A percentile compares a stretch with the other conserved stretches of the same genome.
Evolutionary conservation across 35 echinoderm and acorn worm genomes (phyloP).

Genomic region (Eucidaris tribuloides): DNA sequence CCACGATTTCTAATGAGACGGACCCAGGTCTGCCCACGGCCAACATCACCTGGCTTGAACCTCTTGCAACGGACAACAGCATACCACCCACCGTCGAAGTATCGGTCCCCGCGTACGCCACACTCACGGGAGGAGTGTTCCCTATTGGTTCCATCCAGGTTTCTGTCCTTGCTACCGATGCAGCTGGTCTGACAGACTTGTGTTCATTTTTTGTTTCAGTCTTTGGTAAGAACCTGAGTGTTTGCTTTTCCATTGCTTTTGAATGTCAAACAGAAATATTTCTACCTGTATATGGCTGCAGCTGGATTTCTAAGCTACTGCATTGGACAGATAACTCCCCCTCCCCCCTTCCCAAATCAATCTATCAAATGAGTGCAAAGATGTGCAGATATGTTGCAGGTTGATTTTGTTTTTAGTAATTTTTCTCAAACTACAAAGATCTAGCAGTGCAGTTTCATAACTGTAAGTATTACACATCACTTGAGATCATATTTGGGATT

Average conservation of each 20-base stretch:
- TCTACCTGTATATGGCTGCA: too few relatives aligned
- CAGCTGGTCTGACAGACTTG: not conserved
- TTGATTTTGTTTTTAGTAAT: too few relatives aligned
- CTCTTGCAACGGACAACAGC: constrained; percentile 33
- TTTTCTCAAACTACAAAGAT: too few relatives aligned
- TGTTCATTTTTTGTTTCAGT: constrained; percentile 25
- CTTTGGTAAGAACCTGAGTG: constrained; percentile 27
- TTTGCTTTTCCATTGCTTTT: not conserved
- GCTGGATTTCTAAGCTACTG: too few relatives aligned
- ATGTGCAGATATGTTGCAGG: too few relatives aligned
- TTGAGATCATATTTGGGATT: too few relatives aligned
- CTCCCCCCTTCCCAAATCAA: too few relatives aligned
- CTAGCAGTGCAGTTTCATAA: too few relatives aligned
- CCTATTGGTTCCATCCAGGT: constrained; percentile 36
- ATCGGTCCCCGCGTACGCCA: not conserved
- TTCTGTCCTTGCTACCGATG: not conserved
- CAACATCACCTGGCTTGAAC: constrained; percentile 31
- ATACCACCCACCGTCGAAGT: not conserved
- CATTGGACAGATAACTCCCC: too few relatives aligned
- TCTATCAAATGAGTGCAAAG: too few relatives aligned
- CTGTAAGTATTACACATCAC: too few relatives aligned
- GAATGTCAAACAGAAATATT: not conserved
- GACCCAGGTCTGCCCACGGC: not conserved
- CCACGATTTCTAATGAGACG: constrained; percentile 17
- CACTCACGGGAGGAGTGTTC: constrained; percentile 20